Base-by-base conservation (phyloP, 2,888 invertebrate species). In the Villa cingulata region DNA sequence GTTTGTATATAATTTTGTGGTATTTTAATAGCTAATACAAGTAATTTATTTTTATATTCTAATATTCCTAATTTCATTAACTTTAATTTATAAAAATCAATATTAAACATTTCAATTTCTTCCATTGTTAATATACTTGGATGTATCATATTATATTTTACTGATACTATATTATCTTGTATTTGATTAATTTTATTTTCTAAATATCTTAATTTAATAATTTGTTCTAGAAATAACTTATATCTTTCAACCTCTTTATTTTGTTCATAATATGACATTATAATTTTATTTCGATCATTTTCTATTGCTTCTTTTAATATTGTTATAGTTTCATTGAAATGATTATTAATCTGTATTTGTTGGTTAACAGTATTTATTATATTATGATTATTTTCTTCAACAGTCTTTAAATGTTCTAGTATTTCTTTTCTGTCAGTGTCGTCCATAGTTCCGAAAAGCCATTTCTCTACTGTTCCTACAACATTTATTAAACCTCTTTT, bases 181-280 rank as follows among this genome's bases (percentile, higher is more conserved):
- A 48, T 48, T 48, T 52, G 49, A 27, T 48, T 50, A n/a, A 52
- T 27, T 52, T 52, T 48, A 44, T 51, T 51, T 18, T 51, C 51
- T 43, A 37, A 38, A 37, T 39, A 48, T 43, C 41, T 46, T 51
- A 51, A 43, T 46, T 46, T 37, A 20, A n/a, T n/a, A n/a, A 45
- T 50, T 43, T 50, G 43, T 9, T 48, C 50, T 29, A 42, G 12
- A 38, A 23, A 39, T 17, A 48, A 40, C 19, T 44, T 44, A 41
- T 47, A 34, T 41, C 41, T 42, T 29, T 41, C 12, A 27, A 46
- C 29, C 12, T 46, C 27, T 17, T 37, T 39, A 18, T 34, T 45
- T 29, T 23, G 32, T 17, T 38, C 41, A 18, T 49, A 43, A 29
- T 39, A 51, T 34, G 29, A 32, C 34, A 46, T 29, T 43, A 43